Evolutionary conservation across 2,888 invertebrate species (phyloP), one percentile per base, ranked within the genome.

Genomic region (Holacanthella duospinosa): DNA sequence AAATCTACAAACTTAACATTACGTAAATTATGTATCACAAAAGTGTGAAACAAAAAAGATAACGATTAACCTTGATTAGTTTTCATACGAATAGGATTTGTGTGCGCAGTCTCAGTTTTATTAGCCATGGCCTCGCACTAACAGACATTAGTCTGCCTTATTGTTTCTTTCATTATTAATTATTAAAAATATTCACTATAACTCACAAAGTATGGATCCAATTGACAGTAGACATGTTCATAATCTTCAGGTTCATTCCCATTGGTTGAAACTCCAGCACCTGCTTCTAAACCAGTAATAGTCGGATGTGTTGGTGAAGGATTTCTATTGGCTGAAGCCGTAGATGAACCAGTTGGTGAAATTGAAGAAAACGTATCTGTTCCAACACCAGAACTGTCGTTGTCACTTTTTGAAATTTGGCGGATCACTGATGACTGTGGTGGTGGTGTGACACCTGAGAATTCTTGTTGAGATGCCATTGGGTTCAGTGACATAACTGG

Each of bases 181-280:
- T 12, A 36, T 53, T 57, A 21, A 57, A 36, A n/a, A 27, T 24
- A 26, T 26, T 28, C 12, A 19, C 26, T 55, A 48, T 29, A 53
- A 70, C 72, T 72, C 67, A 72, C 72, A 62, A 70, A 72, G 63
- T 69, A 72, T 29, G 72, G 72, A 64, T 71, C 70, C 55, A 71
- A 66, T 56, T 72, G 72, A 57, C 70, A 70, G 48, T 72, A 72
- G 24, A 72, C 72, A 58, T 72, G 72, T 55, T 72, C 72, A 60
- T 72, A 72, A 54, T 72, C 72, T 63, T 70, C 72, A 60, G 65
- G 36, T 16, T 66, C 59, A 56, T 21, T 19, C 25, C 24, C 25
- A 26, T 28, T 9, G 27, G 19, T 9, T 25, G 9, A 16, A 25
- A 12, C n/a, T 6, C 12, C 12, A 28, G 19, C 24, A 36, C 9